Conservation (phyloP, 2,888 invertebrate species). For the Corbicula japonica region DNA sequence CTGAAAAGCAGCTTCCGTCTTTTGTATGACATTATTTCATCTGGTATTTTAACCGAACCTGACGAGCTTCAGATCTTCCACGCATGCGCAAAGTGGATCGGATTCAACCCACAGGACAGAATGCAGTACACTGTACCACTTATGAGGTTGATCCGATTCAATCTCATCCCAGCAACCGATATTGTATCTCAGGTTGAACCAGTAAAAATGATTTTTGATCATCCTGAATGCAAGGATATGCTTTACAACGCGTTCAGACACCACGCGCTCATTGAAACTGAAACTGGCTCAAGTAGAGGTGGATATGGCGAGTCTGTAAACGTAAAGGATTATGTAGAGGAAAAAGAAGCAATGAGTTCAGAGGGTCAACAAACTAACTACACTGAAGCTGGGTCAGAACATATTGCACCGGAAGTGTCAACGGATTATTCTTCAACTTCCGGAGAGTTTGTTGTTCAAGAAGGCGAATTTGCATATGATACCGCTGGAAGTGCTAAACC, state of each 20-base stretch:
- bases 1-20: constrained; percentile 61
- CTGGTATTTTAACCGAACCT: constrained; percentile 66
- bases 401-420: too few relatives aligned
- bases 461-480: too few relatives aligned
- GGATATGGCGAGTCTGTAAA: too few relatives aligned
- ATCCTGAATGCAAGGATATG: constrained; percentile 72
- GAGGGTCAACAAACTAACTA: too few relatives aligned
- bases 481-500: too few relatives aligned
- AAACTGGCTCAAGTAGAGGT: neutral
- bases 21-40: constrained; percentile 69
- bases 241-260: constrained; percentile 75
- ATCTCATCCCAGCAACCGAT: constrained; percentile 73
- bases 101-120: constrained; percentile 72
- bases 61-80: constrained; percentile 77
- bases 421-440: too few relatives aligned
- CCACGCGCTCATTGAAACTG: constrained; percentile 58
- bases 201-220: constrained; percentile 66
- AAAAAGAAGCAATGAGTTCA: too few relatives aligned
- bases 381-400: too few relatives aligned
- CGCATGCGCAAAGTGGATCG: constrained; percentile 78
- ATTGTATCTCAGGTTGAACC: constrained; percentile 76
- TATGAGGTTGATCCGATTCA: constrained; percentile 73
- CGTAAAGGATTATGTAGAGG: too few relatives aligned
- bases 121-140: constrained; percentile 67
- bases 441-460: too few relatives aligned